Evolutionary conservation across 2,888 invertebrate species (phyloP).

Genomic region (Scelioninae gen. 1): DNA sequence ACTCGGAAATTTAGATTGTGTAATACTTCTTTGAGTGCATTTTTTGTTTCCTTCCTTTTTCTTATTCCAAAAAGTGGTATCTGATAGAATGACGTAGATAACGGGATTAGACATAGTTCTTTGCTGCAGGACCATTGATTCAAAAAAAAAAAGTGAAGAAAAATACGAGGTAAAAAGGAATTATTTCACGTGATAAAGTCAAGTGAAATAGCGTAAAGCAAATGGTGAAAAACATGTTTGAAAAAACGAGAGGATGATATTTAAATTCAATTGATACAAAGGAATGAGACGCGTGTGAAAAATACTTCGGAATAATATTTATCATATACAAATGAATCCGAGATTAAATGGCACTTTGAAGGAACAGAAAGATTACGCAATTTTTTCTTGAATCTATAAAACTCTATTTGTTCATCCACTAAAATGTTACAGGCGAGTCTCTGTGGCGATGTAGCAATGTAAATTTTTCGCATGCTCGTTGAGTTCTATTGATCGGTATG

Average conservation of each 20-base stretch:
- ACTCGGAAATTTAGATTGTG: conserved; percentile 36
- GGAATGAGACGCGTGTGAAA: too few species aligned
- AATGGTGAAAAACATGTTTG: conserved; percentile 22
- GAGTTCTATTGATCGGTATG: conserved; percentile 3
- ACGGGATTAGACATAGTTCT: conserved; percentile 37
- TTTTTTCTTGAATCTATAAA: too few species aligned
- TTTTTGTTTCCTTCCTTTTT: conserved; percentile 3
- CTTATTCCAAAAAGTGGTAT: conserved; percentile 8
- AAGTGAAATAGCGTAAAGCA: conserved; percentile 23
- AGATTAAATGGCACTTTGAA: not conserved
- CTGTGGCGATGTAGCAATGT: too few species aligned
- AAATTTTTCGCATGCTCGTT: conserved; percentile 5
- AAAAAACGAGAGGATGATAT: conserved; percentile 21
- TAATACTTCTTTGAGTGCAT: conserved; percentile 19
- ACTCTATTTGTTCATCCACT: too few species aligned
- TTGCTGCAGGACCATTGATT: conserved; percentile 23
- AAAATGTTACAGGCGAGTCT: not conserved
- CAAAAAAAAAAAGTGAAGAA: too few species aligned
- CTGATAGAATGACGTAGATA: conserved; percentile 35
- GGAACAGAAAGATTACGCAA: too few species aligned
- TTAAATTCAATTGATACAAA: conserved; percentile 19
- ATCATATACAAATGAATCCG: too few species aligned
- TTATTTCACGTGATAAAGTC: conserved; percentile 26
- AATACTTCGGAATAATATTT: too few species aligned
- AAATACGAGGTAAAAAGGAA: conserved; percentile 19